Percentiles rank a stretch among this genome's conserved stretches.
These are phyloP conservation scores for Myiozetetes cayanensis DNA, from an alignment of 2,113 vertebrate genomes.

Conservation along the genomic window DNA sequence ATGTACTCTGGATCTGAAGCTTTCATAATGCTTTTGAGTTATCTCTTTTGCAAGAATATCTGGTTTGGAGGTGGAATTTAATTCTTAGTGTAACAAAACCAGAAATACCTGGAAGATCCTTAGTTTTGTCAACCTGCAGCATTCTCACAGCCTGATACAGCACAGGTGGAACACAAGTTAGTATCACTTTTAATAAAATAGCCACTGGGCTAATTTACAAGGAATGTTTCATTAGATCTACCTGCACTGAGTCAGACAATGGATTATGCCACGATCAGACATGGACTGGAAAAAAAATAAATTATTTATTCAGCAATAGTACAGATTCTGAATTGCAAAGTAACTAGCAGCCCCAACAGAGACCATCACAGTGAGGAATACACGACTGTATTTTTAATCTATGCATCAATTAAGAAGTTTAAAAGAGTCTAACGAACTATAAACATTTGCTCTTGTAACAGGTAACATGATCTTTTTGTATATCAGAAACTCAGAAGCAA, in stretches of 20 bases:
- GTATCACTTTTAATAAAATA: background rate
- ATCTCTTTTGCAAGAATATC: conserved; percentile 44
- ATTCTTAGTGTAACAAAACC: background rate
- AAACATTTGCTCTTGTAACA: background rate
- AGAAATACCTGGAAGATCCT: background rate
- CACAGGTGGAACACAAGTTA: background rate
- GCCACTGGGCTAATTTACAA: background rate
- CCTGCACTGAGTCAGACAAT: background rate
- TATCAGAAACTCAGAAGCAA: background rate
- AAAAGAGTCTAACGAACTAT: background rate
- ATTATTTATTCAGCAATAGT: background rate
- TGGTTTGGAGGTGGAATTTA: conserved; percentile 8
- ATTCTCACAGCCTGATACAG: background rate
- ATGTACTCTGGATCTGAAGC: background rate
- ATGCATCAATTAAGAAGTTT: background rate
- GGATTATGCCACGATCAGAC: background rate
- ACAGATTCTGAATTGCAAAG: background rate
- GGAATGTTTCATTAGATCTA: background rate
- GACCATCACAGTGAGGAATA: background rate
- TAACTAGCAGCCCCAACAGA: background rate
- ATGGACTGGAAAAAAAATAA: background rate
- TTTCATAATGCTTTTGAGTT: background rate
- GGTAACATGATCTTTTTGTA: background rate
- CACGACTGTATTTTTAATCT: background rate
- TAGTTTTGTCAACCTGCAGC: background rate